Conservation (phyloP, 2,797 vertebrate species). For the Pseudopleuronectes americanus region DNA sequence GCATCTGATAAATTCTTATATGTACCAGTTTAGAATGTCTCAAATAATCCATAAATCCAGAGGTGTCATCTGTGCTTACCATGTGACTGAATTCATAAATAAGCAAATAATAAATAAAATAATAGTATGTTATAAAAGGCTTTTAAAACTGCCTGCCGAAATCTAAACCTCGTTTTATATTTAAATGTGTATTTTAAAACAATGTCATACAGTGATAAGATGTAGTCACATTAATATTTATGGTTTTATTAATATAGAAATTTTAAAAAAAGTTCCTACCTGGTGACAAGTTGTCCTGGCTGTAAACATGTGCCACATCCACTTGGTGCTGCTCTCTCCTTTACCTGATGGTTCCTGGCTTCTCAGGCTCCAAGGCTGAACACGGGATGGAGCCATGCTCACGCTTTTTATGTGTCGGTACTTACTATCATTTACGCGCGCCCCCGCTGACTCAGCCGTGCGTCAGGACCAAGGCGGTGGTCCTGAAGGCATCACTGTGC, state of each 20-base stretch:
- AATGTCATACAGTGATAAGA: no score
- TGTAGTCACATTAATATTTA: background rate
- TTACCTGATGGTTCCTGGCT: constrained; percentile 13
- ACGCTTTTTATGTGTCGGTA: constrained; percentile 22
- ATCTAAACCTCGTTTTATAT: no score
- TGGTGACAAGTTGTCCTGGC: constrained; percentile 30
- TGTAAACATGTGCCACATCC: constrained; percentile 41
- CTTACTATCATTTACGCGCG: constrained; percentile 30
- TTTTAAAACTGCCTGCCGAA: no score
- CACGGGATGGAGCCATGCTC: constrained; percentile 27
- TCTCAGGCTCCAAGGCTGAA: constrained; percentile 21
- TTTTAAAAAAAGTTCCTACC: constrained; percentile 41
- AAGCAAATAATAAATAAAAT: background rate
- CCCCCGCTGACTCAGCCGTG: constrained; percentile 70
- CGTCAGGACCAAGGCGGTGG: constrained; percentile 68
- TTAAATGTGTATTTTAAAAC: no score
- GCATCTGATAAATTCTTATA: background rate
- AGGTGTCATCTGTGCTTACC: background rate
- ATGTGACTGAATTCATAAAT: background rate
- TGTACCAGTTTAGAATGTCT: background rate
- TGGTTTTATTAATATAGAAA: no score
- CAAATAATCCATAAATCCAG: background rate
- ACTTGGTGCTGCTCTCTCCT: constrained; percentile 22
- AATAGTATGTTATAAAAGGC: background rate
- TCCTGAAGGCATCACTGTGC: constrained; percentile 3